phyloP scores from a whole-genome alignment of 2,113 vertebrate species.

The Tor tambroides region DNA sequence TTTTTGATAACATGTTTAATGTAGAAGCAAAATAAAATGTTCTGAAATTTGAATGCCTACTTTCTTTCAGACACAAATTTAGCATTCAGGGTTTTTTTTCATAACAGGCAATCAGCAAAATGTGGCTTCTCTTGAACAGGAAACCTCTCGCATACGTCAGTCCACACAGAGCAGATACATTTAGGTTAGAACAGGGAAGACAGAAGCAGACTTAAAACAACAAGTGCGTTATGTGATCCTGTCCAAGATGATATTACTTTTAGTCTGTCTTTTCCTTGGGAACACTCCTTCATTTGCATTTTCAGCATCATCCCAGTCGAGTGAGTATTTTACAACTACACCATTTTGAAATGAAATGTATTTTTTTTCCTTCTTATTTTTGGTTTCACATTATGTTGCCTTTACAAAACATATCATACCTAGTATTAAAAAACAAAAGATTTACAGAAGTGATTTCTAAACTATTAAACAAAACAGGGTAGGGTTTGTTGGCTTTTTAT shows the following conservation, averaged over 20 bases:
- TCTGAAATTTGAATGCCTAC: neutral
- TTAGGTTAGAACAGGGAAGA: neutral
- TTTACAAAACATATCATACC: neutral
- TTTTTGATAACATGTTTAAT: neutral
- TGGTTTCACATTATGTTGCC: neutral
- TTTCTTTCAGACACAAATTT: neutral
- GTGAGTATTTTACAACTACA: constrained; percentile 28
- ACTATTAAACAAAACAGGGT: neutral
- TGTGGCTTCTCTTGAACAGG: neutral
- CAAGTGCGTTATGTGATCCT: neutral
- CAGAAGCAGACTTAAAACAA: neutral
- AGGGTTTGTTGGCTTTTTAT: too few relatives aligned
- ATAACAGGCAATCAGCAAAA: too few relatives aligned
- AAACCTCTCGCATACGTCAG: neutral
- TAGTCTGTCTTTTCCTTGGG: neutral
- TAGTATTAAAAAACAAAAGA: neutral
- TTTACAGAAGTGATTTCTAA: neutral
- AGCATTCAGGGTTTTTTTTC: neutral
- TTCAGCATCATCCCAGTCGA: neutral
- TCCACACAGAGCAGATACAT: neutral
- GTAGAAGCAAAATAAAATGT: neutral
- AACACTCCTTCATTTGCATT: neutral
- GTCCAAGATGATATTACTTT: constrained; percentile 18
- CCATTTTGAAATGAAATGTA: neutral
- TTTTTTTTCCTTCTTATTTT: neutral